Evolutionary conservation across 2,797 vertebrate genomes (phyloP).

Genomic region (Phrynocephalus vlangalii): DNA sequence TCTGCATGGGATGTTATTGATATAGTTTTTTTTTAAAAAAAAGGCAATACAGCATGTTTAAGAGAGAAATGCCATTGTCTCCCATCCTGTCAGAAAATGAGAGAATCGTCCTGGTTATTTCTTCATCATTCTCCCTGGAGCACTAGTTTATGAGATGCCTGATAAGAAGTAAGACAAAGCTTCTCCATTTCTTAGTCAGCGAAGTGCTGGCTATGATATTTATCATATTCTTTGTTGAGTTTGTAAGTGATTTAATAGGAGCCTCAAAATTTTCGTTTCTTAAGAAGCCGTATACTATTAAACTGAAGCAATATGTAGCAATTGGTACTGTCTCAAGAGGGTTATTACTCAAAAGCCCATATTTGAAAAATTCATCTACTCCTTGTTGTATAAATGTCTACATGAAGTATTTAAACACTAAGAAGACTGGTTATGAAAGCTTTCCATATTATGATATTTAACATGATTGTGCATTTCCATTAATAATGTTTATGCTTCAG

Average conservation of each 20-base stretch:
- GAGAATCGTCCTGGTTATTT: slow-evolving; percentile 40
- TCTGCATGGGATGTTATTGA: too few relatives aligned
- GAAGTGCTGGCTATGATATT: slow-evolving; percentile 47
- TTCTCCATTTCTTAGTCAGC: slow-evolving; percentile 48
- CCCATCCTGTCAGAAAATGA: slow-evolving; percentile 37
- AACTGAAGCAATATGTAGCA: slow-evolving; percentile 70
- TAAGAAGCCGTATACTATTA: slow-evolving; percentile 67
- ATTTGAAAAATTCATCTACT: slow-evolving; percentile 67
- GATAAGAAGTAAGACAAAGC: slow-evolving; percentile 54
- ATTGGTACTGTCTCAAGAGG: slow-evolving; percentile 68
- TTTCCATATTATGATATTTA: slow-evolving; percentile 60
- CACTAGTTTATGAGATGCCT: slow-evolving; percentile 39
- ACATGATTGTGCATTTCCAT: slow-evolving; percentile 61
- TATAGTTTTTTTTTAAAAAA: too few relatives aligned
- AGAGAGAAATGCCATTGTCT: slow-evolving; percentile 40
- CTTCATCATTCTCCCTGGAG: slow-evolving; percentile 40
- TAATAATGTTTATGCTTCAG: slow-evolving; percentile 50
- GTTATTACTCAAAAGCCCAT: slow-evolving; percentile 72
- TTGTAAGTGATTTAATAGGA: slow-evolving; percentile 68
- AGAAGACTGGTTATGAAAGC: slow-evolving; percentile 60
- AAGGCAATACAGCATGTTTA: slow-evolving; percentile 35
- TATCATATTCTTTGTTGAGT: slow-evolving; percentile 64
- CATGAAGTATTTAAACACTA: slow-evolving; percentile 66
- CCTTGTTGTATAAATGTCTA: slow-evolving; percentile 72
- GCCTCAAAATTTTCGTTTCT: slow-evolving; percentile 62